Conservation (phyloP, 2,888 invertebrate genomes). For the Neria commutata region DNA sequence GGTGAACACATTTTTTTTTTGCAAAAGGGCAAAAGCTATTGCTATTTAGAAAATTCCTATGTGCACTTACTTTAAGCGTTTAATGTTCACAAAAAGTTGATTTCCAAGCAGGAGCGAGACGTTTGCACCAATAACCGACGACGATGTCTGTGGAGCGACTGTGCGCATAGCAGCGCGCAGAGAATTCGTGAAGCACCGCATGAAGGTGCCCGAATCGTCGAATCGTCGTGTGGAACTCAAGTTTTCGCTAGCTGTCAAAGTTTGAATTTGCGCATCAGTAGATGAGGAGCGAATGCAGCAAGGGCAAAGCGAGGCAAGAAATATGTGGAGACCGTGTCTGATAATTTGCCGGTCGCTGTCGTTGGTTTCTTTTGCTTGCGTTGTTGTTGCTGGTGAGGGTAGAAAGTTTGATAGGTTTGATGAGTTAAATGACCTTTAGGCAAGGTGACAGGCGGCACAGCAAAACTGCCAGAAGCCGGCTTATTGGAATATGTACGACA, state of each 20-base stretch:
- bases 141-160: constrained; percentile 35
- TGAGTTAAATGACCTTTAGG: constrained; percentile 33
- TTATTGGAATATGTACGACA: background rate
- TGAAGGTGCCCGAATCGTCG: too few relatives aligned
- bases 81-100: constrained; percentile 28
- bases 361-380: background rate
- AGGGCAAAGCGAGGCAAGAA: background rate
- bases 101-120: constrained; percentile 23
- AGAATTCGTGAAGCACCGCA: too few relatives aligned
- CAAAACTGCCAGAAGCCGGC: background rate
- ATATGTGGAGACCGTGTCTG: background rate
- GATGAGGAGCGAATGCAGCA: too few relatives aligned
- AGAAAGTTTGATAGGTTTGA: constrained; percentile 8
- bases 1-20: too few relatives aligned
- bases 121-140: constrained; percentile 26
- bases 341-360: constrained; percentile 15
- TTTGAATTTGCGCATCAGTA: too few relatives aligned
- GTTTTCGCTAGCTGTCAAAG: too few relatives aligned
- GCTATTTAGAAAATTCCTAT: constrained; percentile 3
- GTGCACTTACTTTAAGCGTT: constrained; percentile 37
- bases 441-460: constrained; percentile 33
- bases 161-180: constrained; percentile 19
- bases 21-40: background rate
- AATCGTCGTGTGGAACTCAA: too few relatives aligned
- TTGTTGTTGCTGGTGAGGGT: constrained; percentile 13